Percentiles rank a stretch among this genome's conserved stretches.
Conservation (phyloP, 2,888 invertebrate genomes). For the Plagodis pulveraria region DNA sequence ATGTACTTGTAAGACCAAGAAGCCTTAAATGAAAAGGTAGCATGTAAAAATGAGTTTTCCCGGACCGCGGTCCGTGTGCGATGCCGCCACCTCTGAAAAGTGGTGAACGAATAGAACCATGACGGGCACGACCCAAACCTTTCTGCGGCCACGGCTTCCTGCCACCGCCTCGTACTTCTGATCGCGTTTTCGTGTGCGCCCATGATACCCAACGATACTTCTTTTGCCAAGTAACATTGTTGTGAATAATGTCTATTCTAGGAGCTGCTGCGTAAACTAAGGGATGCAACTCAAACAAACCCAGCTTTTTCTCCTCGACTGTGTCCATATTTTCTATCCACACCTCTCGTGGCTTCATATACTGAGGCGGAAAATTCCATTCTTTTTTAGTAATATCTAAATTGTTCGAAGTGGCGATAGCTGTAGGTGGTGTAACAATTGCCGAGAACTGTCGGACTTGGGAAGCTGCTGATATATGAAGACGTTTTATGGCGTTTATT, state of each 20-base stretch:
- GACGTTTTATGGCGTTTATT: constrained; percentile 67
- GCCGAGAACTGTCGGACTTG: constrained; percentile 61
- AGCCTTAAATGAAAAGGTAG: constrained; percentile 91
- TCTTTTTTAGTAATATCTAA: constrained; percentile 69
- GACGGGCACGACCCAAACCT: constrained; percentile 94
- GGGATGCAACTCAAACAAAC: constrained; percentile 95
- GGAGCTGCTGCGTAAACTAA: constrained; percentile 93
- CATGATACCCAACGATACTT: constrained; percentile 93
- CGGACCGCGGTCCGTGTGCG: constrained; percentile 96
- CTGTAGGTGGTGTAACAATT: constrained; percentile 38
- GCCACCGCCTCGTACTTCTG: constrained; percentile 95
- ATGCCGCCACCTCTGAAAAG: constrained; percentile 93
- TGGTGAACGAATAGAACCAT: constrained; percentile 96
- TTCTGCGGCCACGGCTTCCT: constrained; percentile 99
- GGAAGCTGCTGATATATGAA: constrained; percentile 59
- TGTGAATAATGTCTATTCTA: constrained; percentile 93
- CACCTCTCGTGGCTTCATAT: constrained; percentile 88
- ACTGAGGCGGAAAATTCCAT: constrained; percentile 81
- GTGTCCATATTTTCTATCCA: constrained; percentile 95
- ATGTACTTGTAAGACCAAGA: constrained; percentile 91
- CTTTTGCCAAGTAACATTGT: constrained; percentile 94
- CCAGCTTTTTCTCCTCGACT: constrained; percentile 90
- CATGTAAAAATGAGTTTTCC: constrained; percentile 97
- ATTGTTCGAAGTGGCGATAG: constrained; percentile 42
- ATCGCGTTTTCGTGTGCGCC: constrained; percentile 90